Evolutionary conservation across 2,113 vertebrate genomes (phyloP).

Genomic region (Albula goreensis): DNA sequence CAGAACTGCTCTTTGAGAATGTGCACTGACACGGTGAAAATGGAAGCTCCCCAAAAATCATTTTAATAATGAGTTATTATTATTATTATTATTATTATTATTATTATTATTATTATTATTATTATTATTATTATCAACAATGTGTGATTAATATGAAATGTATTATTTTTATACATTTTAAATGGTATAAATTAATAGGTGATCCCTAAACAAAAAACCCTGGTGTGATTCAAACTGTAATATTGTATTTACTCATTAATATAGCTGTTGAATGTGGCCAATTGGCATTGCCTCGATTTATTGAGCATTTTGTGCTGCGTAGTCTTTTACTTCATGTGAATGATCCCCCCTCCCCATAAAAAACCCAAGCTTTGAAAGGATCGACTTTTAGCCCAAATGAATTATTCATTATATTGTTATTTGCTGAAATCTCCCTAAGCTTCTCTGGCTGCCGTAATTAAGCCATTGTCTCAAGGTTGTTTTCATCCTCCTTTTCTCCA

Average conservation of each 20-base stretch:
- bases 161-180: background rate
- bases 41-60: background rate
- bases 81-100: background rate
- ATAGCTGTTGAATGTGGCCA: background rate
- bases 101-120: background rate
- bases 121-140: background rate
- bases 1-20: too few relatives aligned
- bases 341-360: background rate
- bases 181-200: background rate
- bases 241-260: background rate
- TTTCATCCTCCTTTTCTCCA: background rate
- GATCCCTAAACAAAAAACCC: background rate
- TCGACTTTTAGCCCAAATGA: slow-evolving; percentile 17
- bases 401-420: background rate
- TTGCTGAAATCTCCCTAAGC: background rate
- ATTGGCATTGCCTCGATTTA: background rate
- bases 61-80: background rate
- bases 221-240: background rate
- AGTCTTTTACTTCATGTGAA: slow-evolving; percentile 5
- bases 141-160: background rate
- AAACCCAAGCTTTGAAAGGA: background rate
- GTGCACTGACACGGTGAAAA: too few relatives aligned
- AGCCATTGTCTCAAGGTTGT: background rate
- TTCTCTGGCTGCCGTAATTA: background rate
- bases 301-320: slow-evolving; percentile 19